Evolutionary conservation across 2,797 vertebrate genomes (phyloP).

Genomic region (Okamejei kenojei): DNA sequence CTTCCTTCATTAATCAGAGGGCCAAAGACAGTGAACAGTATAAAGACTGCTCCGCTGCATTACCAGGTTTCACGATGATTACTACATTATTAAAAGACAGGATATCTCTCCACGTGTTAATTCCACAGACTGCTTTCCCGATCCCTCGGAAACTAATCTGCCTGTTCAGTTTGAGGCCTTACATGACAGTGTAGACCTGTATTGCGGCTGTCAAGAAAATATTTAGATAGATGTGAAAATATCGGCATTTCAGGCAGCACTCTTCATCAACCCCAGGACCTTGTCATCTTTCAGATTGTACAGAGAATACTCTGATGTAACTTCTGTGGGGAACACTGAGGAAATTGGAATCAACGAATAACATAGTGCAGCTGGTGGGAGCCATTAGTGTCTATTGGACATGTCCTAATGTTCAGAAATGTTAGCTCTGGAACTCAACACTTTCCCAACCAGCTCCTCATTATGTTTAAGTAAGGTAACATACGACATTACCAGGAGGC

Average conservation of each 20-base stretch:
- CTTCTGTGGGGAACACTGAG: background rate
- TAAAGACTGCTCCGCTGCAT: background rate
- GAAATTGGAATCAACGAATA: background rate
- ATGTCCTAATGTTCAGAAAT: no score
- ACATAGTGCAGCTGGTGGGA: no score
- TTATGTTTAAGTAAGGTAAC: no score
- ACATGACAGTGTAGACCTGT: background rate
- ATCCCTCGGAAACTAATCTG: background rate
- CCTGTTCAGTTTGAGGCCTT: background rate
- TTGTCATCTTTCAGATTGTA: background rate
- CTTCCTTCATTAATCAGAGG: conserved; percentile 18
- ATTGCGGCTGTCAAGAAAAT: background rate
- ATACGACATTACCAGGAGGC: no score
- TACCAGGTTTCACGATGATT: background rate
- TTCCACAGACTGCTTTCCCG: background rate
- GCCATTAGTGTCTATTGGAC: no score
- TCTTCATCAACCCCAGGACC: background rate
- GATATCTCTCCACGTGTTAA: background rate
- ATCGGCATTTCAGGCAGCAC: background rate
- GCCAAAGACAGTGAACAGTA: background rate
- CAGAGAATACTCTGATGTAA: background rate
- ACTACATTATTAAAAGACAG: background rate
- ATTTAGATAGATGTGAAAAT: background rate
- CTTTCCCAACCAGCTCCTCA: no score
- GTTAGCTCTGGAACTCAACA: no score